These are phyloP conservation scores for Pagetopsis macropterus DNA, from an alignment of 2,797 vertebrate species.

Conservation along the genomic window DNA sequence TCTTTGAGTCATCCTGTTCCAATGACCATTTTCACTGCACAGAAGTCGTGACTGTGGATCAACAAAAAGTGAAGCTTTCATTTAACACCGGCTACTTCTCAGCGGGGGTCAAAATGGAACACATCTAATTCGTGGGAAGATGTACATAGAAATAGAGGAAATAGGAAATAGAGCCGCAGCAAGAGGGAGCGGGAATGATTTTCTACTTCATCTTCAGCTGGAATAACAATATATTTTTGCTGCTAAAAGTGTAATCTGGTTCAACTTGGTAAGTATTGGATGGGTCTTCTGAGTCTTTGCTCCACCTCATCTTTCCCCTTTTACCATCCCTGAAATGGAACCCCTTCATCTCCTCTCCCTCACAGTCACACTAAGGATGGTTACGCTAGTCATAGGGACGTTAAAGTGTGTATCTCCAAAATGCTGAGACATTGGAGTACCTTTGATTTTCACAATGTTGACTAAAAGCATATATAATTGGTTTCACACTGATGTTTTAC, in stretches of 20 bases:
- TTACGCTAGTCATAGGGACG: background rate
- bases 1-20: background rate
- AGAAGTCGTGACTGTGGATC: background rate
- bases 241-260: conserved; percentile 45
- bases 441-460: background rate
- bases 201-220: conserved; percentile 27
- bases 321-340: conserved; percentile 2
- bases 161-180: background rate
- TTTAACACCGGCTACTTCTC: background rate
- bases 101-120: too few relatives aligned
- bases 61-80: background rate
- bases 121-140: too few relatives aligned
- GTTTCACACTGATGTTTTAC: background rate
- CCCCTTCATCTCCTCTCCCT: background rate
- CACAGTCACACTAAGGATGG: background rate
- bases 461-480: conserved; percentile 3
- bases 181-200: conserved; percentile 8
- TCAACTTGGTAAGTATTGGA: conserved; percentile 25
- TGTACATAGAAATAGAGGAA: too few relatives aligned
- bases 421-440: background rate
- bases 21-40: background rate
- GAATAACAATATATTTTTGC: conserved; percentile 38
- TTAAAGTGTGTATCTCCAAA: background rate
- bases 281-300: conserved; percentile 12
- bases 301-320: background rate